Base-by-base conservation (phyloP, 2,888 invertebrate species). In the Lutraria lutraria region DNA sequence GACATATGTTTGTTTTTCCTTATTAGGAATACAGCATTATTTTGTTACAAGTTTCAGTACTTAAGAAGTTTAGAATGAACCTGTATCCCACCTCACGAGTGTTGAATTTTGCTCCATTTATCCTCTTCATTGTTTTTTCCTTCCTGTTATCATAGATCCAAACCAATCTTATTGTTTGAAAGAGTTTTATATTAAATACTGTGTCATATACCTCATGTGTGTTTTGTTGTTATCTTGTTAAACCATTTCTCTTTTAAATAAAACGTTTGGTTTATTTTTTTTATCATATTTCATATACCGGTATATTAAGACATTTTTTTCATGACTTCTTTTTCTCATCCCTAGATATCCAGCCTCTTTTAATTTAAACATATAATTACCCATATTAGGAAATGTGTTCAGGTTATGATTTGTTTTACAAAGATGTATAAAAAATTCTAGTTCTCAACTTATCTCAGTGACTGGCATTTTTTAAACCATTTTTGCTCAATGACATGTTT, bases 11-110 rank as follows among this genome's bases (percentile, higher is more conserved):
- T 72, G 31, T 31, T 72, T 72, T 72, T 72, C 12, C 31, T 19
- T 72, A 29, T 72, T 31, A 31, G 72, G 72, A 31, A 72, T 29
- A 72, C 72, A 72, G 72, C 72, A 72, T 72, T 72, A 72, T 72
- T 72, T 72, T 72, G 72, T 72, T 72, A 72, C 72, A 72, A 31
- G 16, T 29, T 72, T 72, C 13, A 31, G 56, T 19, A 56, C n/a
- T n/a, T n/a, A n/a, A n/a, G n/a, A n/a, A n/a, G n/a, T n/a, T 68
- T 29, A 31, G 31, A 72, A 72, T 15, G 0, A 29, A 72, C 72
- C 72, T 72, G 0, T 21, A 31, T 31, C 72, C 29, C 29, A 72
- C 72, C 72, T 72, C 72, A 29, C 29, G 4, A 19, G 16, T 72
- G 72, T 72, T 72, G 72, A 72, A 43, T 72, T 72, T 72, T 72